Percentiles rank a stretch among this genome's conserved stretches.
Conservation (phyloP, 1,140 invertebrate species). For the Laodelphax striatellus region DNA sequence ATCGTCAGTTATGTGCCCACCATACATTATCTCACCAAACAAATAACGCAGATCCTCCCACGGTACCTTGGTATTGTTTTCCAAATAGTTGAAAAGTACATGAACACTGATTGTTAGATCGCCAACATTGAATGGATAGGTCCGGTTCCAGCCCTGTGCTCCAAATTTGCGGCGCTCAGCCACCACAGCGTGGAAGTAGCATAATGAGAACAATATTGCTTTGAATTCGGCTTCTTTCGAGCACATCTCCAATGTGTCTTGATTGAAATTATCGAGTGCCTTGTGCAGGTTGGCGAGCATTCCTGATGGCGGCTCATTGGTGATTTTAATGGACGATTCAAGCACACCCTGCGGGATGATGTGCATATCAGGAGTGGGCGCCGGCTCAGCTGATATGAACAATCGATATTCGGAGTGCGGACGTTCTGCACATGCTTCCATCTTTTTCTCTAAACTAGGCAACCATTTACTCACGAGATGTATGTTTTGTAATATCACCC, state of each 20-base stretch:
- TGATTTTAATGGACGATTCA: slow-evolving; percentile 91
- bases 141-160: slow-evolving; percentile 86
- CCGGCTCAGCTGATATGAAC: slow-evolving; percentile 60
- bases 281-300: slow-evolving; percentile 92
- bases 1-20: slow-evolving; percentile 92
- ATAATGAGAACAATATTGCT: slow-evolving; percentile 79
- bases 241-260: slow-evolving; percentile 87
- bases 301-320: slow-evolving; percentile 89
- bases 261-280: slow-evolving; percentile 84
- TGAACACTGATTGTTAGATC: slow-evolving; percentile 88
- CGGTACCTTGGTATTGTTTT: slow-evolving; percentile 73
- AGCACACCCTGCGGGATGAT: slow-evolving; percentile 76
- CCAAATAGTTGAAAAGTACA: slow-evolving; percentile 86
- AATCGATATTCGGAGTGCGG: slow-evolving; percentile 59
- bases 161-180: slow-evolving; percentile 89
- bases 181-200: slow-evolving; percentile 93
- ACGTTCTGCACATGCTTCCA: slow-evolving; percentile 62
- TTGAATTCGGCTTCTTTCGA: slow-evolving; percentile 92
- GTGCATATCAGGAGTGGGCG: slow-evolving; percentile 41
- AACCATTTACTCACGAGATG: slow-evolving; percentile 88
- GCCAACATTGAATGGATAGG: slow-evolving; percentile 45
- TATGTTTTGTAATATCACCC: slow-evolving; percentile 88
- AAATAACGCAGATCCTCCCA: slow-evolving; percentile 90
- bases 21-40: slow-evolving; percentile 95
- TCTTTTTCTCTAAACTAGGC: slow-evolving; percentile 75